These are phyloP conservation scores for Tetraneura akinire DNA, from an alignment of 1,140 invertebrate species.

Conservation along the genomic window DNA sequence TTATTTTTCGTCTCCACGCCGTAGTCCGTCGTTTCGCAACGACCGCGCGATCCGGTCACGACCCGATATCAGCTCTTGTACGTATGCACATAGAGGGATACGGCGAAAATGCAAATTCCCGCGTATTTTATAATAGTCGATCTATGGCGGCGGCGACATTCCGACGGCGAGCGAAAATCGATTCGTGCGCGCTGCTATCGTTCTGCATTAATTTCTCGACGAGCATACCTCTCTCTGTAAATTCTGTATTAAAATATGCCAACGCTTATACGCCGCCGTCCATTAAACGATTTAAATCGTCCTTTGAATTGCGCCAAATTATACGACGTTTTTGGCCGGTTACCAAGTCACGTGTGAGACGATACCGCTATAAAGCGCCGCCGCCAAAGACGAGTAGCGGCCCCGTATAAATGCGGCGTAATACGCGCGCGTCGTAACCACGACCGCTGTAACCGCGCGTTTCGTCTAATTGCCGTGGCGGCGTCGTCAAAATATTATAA, in stretches of 20 bases:
- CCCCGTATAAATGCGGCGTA: too few relatives aligned
- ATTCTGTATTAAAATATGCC: background rate
- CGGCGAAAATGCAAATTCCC: conserved; percentile 24
- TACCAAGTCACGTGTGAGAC: conserved; percentile 18
- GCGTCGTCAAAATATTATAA: too few relatives aligned
- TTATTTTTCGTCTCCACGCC: background rate
- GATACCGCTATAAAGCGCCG: too few relatives aligned
- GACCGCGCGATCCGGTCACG: conserved; percentile 19
- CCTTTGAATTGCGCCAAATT: background rate
- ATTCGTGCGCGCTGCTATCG: too few relatives aligned
- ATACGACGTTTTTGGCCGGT: conserved; percentile 24
- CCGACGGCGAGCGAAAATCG: background rate
- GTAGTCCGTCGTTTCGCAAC: background rate
- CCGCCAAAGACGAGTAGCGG: conserved; percentile 31
- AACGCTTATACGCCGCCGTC: background rate
- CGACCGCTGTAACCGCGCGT: too few relatives aligned
- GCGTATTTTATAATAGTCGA: background rate
- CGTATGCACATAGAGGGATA: background rate
- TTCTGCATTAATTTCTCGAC: too few relatives aligned
- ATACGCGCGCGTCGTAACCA: background rate
- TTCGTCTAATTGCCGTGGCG: too few relatives aligned
- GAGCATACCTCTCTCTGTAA: too few relatives aligned
- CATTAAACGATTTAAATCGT: background rate
- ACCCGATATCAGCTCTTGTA: background rate
- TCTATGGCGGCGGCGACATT: background rate